Evolutionary conservation across 2,888 invertebrate species (phyloP).

Genomic region (Drosophila aldrichi): DNA sequence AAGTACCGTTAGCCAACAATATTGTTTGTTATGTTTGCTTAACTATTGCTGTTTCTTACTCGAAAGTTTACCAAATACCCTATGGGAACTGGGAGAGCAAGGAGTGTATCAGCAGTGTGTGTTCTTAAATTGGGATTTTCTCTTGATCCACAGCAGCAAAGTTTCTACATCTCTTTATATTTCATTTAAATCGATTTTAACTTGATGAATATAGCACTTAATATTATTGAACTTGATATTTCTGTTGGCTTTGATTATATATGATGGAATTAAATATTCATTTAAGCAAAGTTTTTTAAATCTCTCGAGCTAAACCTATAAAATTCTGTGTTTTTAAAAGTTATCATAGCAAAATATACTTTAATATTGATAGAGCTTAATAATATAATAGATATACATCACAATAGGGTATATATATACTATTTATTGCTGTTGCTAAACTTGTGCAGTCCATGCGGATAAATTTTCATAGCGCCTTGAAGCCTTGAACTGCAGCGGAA

Average conservation of each 20-base stretch:
- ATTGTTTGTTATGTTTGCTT: conserved; percentile 18
- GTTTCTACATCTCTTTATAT: not conserved
- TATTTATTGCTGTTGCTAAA: conserved; percentile 8
- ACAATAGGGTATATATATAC: conserved; percentile 3
- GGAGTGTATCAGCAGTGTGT: too few species aligned
- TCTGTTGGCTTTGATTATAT: not conserved
- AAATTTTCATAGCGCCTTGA: conserved; percentile 29
- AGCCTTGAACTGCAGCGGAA: conserved; percentile 25
- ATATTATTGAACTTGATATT: too few species aligned
- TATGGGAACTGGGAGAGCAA: not conserved
- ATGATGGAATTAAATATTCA: not conserved
- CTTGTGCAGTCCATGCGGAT: conserved; percentile 2
- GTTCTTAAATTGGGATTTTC: not conserved
- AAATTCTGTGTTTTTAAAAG: too few species aligned
- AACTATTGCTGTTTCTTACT: conserved; percentile 3
- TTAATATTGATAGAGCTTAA: too few species aligned
- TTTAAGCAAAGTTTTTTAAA: too few species aligned
- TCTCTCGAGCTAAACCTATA: not conserved
- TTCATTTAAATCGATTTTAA: not conserved
- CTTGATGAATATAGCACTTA: not conserved
- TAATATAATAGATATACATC: too few species aligned
- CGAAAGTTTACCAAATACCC: conserved; percentile 13
- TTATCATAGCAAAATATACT: too few species aligned
- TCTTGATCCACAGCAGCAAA: not conserved
- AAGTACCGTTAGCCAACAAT: conserved; percentile 22